Base-by-base conservation (phyloP, 1,140 invertebrate genomes). In the Pogonomyrmex californicus region DNA sequence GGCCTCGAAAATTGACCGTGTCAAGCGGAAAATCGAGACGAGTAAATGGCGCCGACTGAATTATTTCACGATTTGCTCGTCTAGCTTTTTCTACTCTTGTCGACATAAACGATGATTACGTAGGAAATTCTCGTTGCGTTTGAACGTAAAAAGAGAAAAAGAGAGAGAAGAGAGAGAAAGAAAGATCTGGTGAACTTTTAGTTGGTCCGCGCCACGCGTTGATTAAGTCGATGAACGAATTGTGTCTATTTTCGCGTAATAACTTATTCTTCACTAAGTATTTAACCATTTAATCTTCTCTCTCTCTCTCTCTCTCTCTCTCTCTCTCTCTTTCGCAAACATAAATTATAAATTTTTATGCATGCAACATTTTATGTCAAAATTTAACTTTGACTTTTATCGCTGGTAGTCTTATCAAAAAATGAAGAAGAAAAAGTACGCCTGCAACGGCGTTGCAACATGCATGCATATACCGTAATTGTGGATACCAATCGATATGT, bases 251-350 rank as follows among this genome's bases (percentile, higher is more conserved):
- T 81, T 54, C 33, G 49, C 44, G 68, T 71, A 70, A 85, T 86
- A 89, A 89, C 81, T 90, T 90, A 81, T 62, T 86, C 75, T 89
- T 90, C 68, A 83, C 89, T 90, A 90, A 83, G 54, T 77, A 33
- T 77, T 49, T 73, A 87, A 90, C 65, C 82, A 87, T 77, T 90
- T 90, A 63, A 83, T 89, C 70, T 76, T 63, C 63, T 86, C 41
- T 33, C 56, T 60, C 81, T 63, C 63, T 86, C 41, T 33, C 56
- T 60, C 81, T 63, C 63, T 86, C 41, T 33, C 56, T 60, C 81
- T 63, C 63, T 86, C 41, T 33, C 56, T 60, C 81, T 63, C 58
- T 62, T 60, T 30, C 65, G 56, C 41, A n/a, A 51, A 77, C 44
- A 7, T 38, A 10, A 51, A 38, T 54, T n/a, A 38, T 68, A 41